These are phyloP conservation scores for Loxodonta africana DNA, from an alignment of 2,113 vertebrate species.

Conservation along the genomic window DNA sequence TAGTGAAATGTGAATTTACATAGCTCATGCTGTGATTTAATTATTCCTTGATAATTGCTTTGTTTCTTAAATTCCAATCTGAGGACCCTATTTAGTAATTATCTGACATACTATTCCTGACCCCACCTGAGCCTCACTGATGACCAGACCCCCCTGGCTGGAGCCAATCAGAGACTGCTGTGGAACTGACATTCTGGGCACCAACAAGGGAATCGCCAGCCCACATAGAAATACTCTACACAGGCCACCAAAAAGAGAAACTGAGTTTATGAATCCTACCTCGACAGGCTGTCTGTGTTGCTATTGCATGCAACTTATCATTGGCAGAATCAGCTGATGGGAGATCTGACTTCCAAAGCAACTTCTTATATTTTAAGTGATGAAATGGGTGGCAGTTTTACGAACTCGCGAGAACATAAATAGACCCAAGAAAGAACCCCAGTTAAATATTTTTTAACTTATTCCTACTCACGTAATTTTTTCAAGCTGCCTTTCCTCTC, in stretches of 20 bases:
- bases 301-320: accelerated
- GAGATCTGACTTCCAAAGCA: neutral
- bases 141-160: accelerated
- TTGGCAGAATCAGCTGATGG: neutral
- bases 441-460: neutral
- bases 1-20: neutral
- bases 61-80: neutral
- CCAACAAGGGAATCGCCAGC: neutral
- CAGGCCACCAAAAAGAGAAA: neutral
- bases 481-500: neutral
- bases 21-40: slow-evolving; percentile 32
- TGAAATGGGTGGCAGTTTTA: neutral
- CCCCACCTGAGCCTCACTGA: neutral
- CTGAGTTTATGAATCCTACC: accelerated
- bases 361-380: too few relatives aligned
- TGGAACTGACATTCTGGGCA: accelerated
- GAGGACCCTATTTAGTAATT: neutral
- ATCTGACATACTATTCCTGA: neutral
- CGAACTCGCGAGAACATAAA: neutral
- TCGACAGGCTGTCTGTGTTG: neutral
- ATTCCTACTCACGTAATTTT: neutral
- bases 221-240: too few relatives aligned
- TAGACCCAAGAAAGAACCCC: neutral
- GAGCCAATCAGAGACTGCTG: neutral
- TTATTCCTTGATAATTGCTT: slow-evolving; percentile 44